Percentiles rank a stretch among this genome's conserved stretches.
Conservation (phyloP, 35 echinoderm and acorn worm species). For the Amphiura filiformis region DNA sequence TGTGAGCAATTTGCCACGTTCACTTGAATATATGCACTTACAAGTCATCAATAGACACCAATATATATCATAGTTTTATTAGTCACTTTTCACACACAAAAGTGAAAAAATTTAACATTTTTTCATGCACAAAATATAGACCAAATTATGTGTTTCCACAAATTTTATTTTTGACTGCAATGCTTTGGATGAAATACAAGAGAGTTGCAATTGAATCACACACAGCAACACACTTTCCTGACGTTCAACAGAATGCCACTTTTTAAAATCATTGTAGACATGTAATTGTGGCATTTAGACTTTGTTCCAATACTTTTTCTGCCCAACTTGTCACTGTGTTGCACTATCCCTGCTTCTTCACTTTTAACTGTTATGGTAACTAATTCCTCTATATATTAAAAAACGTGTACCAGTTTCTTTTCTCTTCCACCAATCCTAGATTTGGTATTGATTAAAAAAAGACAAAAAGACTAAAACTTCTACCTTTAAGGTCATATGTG, state of each 20-base stretch:
- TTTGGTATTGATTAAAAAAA: background rate
- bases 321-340: too few relatives aligned
- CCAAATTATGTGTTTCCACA: background rate
- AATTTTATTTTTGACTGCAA: background rate
- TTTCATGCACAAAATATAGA: background rate
- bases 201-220: too few relatives aligned
- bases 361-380: background rate
- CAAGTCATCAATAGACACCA: background rate
- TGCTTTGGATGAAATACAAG: background rate
- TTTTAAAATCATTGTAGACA: too few relatives aligned
- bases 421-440: background rate
- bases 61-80: too few relatives aligned
- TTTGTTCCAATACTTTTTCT: too few relatives aligned
- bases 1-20: background rate
- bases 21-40: slow-evolving; percentile 6
- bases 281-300: too few relatives aligned
- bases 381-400: background rate
- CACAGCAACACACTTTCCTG: too few relatives aligned
- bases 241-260: too few relatives aligned
- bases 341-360: background rate
- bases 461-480: background rate
- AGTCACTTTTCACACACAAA: background rate
- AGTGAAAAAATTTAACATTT: background rate
- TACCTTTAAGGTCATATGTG: background rate
- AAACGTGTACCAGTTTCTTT: background rate